Percentiles rank a stretch among this genome's conserved stretches.
Conservation (phyloP, 2,113 vertebrate genomes). For the Erpornis zantholeuca region DNA sequence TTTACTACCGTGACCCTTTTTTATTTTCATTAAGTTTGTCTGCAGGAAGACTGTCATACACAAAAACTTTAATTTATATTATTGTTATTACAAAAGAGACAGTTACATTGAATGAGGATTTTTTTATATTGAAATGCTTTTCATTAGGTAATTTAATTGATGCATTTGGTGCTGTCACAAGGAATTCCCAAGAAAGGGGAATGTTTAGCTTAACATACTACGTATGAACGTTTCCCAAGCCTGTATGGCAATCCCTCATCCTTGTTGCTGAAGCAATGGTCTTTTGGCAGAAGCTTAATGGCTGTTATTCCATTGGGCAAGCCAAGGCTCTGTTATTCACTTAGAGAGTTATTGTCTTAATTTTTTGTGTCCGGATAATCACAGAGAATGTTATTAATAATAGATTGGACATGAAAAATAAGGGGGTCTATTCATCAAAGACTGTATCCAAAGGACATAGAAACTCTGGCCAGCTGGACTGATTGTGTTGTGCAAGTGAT, state of each 20-base stretch:
- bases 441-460: not conserved
- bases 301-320: not conserved
- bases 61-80: not conserved
- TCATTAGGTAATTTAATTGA: not conserved
- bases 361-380: slow-evolving; percentile 38
- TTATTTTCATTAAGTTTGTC: not conserved
- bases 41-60: not conserved
- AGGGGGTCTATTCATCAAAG: not conserved
- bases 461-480: not conserved
- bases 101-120: not conserved
- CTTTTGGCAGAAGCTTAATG: slow-evolving; percentile 4
- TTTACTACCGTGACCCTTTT: not conserved
- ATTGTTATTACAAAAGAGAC: not conserved
- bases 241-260: not conserved
- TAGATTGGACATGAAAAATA: slow-evolving; percentile 21
- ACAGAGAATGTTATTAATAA: slow-evolving; percentile 48
- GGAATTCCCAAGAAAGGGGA: not conserved
- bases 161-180: not conserved
- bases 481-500: slow-evolving; percentile 12
- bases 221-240: not conserved
- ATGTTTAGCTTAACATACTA: not conserved
- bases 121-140: not conserved
- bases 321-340: not conserved
- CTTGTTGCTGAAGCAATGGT: not conserved
- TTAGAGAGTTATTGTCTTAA: slow-evolving; percentile 18